phyloP scores from a whole-genome alignment of 92 coral and sea anemone genomes.

The Desmophyllum pertusum region DNA sequence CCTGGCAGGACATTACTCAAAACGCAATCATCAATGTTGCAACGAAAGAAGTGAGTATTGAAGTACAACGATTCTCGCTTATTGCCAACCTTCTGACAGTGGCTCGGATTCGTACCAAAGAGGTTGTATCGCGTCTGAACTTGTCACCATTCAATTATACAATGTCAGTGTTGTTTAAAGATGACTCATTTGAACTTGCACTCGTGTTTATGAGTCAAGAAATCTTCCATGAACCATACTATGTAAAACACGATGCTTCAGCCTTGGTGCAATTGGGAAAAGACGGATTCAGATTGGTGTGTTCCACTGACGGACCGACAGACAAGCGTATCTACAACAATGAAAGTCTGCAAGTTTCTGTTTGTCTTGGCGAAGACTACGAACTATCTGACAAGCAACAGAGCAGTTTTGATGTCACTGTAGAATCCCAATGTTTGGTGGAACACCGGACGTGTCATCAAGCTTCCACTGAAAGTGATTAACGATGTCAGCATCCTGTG shows the following conservation, averaged over 20 bases:
- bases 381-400: not conserved
- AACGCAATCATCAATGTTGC: not conserved
- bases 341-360: conserved; percentile 18
- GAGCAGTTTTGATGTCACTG: not conserved
- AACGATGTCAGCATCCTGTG: not conserved
- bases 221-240: conserved; percentile 4
- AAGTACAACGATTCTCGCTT: not conserved
- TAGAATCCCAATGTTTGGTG: not conserved
- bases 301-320: not conserved
- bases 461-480: not conserved
- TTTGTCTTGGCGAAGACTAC: conserved; percentile 22
- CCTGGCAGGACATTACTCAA: conserved; percentile 14
- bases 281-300: not conserved
- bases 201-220: conserved; percentile 14
- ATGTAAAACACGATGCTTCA: not conserved
- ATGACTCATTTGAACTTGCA: not conserved
- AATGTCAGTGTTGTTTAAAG: not conserved
- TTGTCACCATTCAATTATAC: conserved; percentile 3
- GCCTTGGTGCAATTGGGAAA: not conserved
- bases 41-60: not conserved
- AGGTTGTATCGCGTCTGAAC: conserved; percentile 8
- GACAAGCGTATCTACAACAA: conserved; percentile 3
- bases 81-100: not conserved
- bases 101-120: not conserved
- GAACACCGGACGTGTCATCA: not conserved